Evolutionary conservation across 2,797 vertebrate species (phyloP).

Genomic region (Hippocampus kuda): DNA sequence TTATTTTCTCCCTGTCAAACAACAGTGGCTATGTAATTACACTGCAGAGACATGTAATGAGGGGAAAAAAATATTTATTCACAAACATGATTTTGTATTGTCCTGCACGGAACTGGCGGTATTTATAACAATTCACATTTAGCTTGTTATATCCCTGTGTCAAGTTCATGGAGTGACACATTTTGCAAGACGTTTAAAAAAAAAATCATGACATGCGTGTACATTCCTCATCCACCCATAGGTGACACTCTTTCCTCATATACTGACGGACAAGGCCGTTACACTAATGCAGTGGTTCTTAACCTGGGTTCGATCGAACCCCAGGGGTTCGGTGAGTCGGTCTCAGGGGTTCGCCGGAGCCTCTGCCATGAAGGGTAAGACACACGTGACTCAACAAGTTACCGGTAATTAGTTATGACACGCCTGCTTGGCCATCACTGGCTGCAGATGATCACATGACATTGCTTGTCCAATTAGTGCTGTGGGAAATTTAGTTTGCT

Average conservation of each 20-base stretch:
- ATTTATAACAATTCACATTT: conserved; percentile 2
- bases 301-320: too few species aligned
- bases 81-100: conserved; percentile 32
- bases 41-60: conserved; percentile 53
- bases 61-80: conserved; percentile 44
- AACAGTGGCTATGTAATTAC: conserved; percentile 65
- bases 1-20: conserved; percentile 55
- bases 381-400: too few species aligned
- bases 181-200: conserved; percentile 8
- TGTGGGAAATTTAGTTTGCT: too few species aligned
- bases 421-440: too few species aligned
- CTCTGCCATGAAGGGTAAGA: too few species aligned
- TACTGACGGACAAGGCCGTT: conserved; percentile 6
- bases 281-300: neutral
- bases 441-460: too few species aligned
- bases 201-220: conserved; percentile 9
- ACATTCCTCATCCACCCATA: conserved; percentile 30
- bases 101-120: conserved; percentile 2
- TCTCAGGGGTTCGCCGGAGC: too few species aligned
- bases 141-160: conserved; percentile 8
- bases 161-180: neutral
- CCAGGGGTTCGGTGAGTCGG: too few species aligned
- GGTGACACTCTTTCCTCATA: conserved; percentile 66
- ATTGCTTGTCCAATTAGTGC: too few species aligned
- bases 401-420: too few species aligned